A percentile compares a stretch with the other conserved stretches of the same genome.
phyloP scores from a whole-genome alignment of 1,140 invertebrate species.

The Onthophagus taurus region DNA sequence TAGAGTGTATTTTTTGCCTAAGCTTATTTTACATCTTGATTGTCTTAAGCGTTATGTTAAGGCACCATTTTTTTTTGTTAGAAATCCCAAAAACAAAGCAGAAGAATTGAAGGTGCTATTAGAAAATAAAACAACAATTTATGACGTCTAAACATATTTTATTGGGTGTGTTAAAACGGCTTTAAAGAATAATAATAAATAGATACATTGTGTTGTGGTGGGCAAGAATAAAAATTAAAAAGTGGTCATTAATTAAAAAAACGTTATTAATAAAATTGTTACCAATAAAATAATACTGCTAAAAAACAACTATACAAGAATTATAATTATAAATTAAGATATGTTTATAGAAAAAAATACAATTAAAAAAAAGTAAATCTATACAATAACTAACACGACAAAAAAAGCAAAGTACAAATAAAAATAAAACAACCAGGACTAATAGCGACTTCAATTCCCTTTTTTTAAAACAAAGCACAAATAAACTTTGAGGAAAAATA shows the following conservation, averaged over 20 bases:
- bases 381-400: slow-evolving; percentile 12
- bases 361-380: background rate
- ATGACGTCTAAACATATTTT: too few species aligned
- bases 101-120: slow-evolving; percentile 18
- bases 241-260: background rate
- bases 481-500: slow-evolving; percentile 20
- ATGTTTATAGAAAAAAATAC: slow-evolving; percentile 5
- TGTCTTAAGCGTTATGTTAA: too few species aligned
- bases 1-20: too few species aligned
- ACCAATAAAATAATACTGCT: too few species aligned
- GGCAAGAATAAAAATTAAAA: too few species aligned
- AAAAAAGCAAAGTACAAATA: slow-evolving; percentile 10
- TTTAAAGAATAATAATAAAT: slow-evolving; percentile 8
- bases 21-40: too few species aligned
- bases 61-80: too few species aligned
- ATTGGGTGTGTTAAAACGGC: too few species aligned
- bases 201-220: slow-evolving; percentile 5
- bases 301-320: slow-evolving; percentile 8
- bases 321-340: slow-evolving; percentile 5
- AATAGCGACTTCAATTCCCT: slow-evolving; percentile 28
- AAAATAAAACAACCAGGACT: slow-evolving; percentile 13
- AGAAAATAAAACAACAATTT: slow-evolving; percentile 4
- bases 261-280: background rate
- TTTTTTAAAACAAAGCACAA: slow-evolving; percentile 22
- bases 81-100: too few species aligned